phyloP scores from a whole-genome alignment of 2,113 vertebrate genomes.

The Diphyllodes magnificus region DNA sequence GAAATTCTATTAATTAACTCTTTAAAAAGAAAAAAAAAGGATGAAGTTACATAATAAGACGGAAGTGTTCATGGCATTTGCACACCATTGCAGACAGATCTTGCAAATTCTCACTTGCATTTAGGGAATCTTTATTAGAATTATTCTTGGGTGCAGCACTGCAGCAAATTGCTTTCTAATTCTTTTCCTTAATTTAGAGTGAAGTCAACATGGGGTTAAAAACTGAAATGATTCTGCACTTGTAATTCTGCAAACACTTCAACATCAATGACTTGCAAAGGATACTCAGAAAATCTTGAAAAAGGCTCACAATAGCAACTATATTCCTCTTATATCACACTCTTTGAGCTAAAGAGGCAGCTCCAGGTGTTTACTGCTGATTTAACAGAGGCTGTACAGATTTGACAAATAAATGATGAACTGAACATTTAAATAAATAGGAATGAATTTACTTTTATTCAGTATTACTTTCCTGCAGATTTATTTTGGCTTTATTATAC shows the following conservation, averaged over 20 bases:
- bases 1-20: not conserved
- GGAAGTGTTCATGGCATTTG: not conserved
- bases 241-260: not conserved
- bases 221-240: not conserved
- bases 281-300: not conserved
- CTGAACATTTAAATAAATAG: not conserved
- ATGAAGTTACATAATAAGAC: not conserved
- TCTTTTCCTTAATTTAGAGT: not conserved
- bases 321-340: not conserved
- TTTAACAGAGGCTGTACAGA: not conserved
- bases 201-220: not conserved
- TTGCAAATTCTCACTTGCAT: not conserved
- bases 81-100: not conserved
- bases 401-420: not conserved
- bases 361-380: not conserved
- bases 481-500: not conserved
- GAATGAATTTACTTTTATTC: not conserved
- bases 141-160: not conserved
- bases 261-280: not conserved
- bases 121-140: not conserved
- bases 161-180: not conserved
- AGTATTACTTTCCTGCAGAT: not conserved
- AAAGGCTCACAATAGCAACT: not conserved
- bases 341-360: not conserved
- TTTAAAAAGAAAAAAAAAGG: not conserved